Percentiles rank a stretch among this genome's conserved stretches.
Evolutionary conservation across 2,797 vertebrate genomes (phyloP).

Genomic region (Urosaurus nigricauda): DNA sequence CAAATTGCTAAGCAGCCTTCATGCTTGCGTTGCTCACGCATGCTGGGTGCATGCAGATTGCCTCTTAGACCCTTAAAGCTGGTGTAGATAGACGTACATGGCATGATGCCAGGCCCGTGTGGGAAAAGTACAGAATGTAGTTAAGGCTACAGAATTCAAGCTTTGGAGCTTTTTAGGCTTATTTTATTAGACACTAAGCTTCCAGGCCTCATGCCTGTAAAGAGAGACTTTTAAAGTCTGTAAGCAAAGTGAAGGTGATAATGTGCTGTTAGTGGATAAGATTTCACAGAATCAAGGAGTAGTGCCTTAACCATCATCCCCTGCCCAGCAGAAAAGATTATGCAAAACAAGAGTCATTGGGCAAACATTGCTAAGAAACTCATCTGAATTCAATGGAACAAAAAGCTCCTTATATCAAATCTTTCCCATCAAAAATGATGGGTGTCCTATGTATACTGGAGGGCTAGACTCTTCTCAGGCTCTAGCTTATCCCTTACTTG

Average conservation of each 20-base stretch:
- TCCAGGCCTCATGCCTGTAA: not conserved
- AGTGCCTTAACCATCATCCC: not conserved
- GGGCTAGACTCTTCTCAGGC: not conserved
- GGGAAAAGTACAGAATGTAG: too few species aligned
- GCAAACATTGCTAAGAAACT: slow-evolving; percentile 15
- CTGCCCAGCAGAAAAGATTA: not conserved
- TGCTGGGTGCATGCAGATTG: too few species aligned
- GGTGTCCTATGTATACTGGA: slow-evolving; percentile 48
- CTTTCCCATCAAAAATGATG: slow-evolving; percentile 35
- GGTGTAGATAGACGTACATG: too few species aligned
- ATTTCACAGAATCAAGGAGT: not conserved
- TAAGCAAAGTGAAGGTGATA: not conserved
- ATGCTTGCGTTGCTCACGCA: not conserved
- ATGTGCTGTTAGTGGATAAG: not conserved
- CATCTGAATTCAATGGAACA: slow-evolving; percentile 45
- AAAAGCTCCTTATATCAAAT: slow-evolving; percentile 61
- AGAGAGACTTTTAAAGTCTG: not conserved
- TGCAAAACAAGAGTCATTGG: not conserved
- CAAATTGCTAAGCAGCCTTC: not conserved
- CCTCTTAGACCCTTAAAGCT: not conserved
- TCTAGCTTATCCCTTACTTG: not conserved
- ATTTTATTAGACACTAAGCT: not conserved
- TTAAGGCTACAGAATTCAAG: not conserved
- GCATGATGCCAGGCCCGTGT: not conserved
- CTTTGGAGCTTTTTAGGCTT: not conserved